phyloP scores from a whole-genome alignment of 1,140 invertebrate species.

The Dendrolimus punctatus region DNA sequence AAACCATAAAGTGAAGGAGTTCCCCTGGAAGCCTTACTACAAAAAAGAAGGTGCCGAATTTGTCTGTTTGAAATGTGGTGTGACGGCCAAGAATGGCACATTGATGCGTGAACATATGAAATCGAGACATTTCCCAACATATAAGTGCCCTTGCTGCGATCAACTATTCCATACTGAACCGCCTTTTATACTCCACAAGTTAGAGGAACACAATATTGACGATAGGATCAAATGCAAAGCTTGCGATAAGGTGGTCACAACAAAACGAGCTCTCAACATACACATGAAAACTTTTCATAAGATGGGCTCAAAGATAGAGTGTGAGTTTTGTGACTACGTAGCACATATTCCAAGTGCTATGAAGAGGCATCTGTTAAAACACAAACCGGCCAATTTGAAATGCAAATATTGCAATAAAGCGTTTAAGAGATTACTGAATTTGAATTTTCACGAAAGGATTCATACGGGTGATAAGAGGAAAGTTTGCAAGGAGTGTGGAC shows the following conservation, averaged over 20 bases:
- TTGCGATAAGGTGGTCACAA: slow-evolving; percentile 46
- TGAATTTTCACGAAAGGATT: slow-evolving; percentile 81
- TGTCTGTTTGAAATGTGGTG: no score
- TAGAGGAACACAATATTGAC: slow-evolving; percentile 40
- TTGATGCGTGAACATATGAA: no score
- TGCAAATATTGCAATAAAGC: slow-evolving; percentile 53
- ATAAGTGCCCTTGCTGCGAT: slow-evolving; percentile 29
- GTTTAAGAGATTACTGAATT: slow-evolving; percentile 53
- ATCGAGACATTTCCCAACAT: slow-evolving; percentile 20
- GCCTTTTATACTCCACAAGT: slow-evolving; percentile 41
- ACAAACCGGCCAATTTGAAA: slow-evolving; percentile 50
- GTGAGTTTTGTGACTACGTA: slow-evolving; percentile 51
- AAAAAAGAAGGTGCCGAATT: no score
- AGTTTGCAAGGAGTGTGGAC: slow-evolving; percentile 83
- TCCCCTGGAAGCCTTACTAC: no score
- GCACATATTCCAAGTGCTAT: slow-evolving; percentile 43
- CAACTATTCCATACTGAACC: slow-evolving; percentile 43
- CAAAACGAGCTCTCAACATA: slow-evolving; percentile 33
- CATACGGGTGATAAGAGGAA: slow-evolving; percentile 86
- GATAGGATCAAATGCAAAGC: slow-evolving; percentile 52
- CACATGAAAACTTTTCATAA: slow-evolving; percentile 55
- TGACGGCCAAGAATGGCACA: no score
- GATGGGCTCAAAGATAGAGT: slow-evolving; percentile 45
- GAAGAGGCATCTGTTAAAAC: slow-evolving; percentile 56
- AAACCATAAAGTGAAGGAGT: no score